These are phyloP conservation scores for Sycobia sp. DNA, from an alignment of 1,140 invertebrate genomes.

Conservation along the genomic window DNA sequence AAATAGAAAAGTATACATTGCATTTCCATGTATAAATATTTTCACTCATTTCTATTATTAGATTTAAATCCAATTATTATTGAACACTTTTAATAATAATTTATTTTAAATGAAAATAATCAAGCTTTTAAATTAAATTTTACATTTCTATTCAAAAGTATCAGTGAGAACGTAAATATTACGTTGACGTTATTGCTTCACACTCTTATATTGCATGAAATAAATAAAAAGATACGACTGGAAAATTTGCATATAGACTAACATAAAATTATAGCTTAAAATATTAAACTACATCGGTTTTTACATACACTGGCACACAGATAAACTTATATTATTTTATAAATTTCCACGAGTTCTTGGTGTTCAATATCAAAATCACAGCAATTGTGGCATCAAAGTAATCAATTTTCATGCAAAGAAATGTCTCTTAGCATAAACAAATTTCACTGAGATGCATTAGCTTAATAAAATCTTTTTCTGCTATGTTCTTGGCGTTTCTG, in stretches of 20 bases:
- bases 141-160: conserved; percentile 6
- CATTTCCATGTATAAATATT: conserved; percentile 48
- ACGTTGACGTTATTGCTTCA: conserved; percentile 12
- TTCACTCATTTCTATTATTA: conserved; percentile 9
- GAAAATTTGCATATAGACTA: conserved; percentile 4
- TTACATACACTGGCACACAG: conserved; percentile 21
- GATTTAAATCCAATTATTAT: conserved; percentile 11
- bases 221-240: conserved; percentile 17
- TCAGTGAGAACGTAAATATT: conserved; percentile 25
- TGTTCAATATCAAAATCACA: conserved; percentile 18
- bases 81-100: too few species aligned
- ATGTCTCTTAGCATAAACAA: conserved; percentile 23
- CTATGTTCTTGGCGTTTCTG: conserved; percentile 88
- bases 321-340: conserved; percentile 19
- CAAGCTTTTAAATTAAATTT: background rate
- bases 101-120: background rate
- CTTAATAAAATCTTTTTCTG: conserved; percentile 87
- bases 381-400: conserved; percentile 3
- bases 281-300: conserved; percentile 8
- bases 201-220: background rate
- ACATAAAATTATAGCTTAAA: conserved; percentile 6
- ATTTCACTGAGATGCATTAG: conserved; percentile 10
- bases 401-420: conserved; percentile 4
- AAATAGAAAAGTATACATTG: conserved; percentile 68
- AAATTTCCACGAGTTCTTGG: conserved; percentile 3